Percentiles rank a stretch among this genome's conserved stretches.
phyloP scores from a whole-genome alignment of 2,797 vertebrate species.

The Myotis planiceps region DNA sequence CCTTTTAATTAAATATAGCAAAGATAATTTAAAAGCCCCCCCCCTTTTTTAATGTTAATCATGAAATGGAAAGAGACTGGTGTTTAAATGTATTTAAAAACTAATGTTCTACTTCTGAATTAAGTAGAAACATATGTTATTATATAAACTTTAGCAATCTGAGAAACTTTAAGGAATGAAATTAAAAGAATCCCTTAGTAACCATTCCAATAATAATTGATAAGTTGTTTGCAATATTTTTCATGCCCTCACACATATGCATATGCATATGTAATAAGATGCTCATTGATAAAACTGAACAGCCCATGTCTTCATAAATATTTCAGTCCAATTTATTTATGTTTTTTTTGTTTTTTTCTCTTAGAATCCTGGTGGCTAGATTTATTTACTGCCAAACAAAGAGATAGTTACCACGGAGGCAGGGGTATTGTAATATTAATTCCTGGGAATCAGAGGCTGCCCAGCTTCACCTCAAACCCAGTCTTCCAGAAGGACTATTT shows the following conservation, averaged over 20 bases:
- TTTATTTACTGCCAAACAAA: neutral
- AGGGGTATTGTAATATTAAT: neutral
- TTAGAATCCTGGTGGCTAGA: neutral
- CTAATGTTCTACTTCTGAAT: neutral
- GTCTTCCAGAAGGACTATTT: neutral
- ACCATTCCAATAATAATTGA: neutral
- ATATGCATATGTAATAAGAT: neutral
- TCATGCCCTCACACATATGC: fast-evolving
- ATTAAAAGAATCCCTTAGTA: neutral
- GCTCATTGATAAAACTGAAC: neutral
- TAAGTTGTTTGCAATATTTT: neutral
- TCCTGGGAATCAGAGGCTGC: neutral
- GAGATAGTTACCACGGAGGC: neutral
- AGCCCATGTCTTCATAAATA: neutral
- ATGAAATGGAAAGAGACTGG: neutral
- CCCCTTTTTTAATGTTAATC: neutral
- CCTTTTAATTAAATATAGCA: neutral
- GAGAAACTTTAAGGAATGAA: neutral
- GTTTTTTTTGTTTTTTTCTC: neutral
- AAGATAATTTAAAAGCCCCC: neutral
- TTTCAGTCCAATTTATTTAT: neutral
- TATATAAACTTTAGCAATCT: neutral
- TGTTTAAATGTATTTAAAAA: neutral
- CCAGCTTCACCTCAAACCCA: neutral
- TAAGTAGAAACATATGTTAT: neutral